Evolutionary conservation across 2,797 vertebrate genomes (phyloP), one percentile per base, ranked within the genome.

Genomic region (Alca torda): DNA sequence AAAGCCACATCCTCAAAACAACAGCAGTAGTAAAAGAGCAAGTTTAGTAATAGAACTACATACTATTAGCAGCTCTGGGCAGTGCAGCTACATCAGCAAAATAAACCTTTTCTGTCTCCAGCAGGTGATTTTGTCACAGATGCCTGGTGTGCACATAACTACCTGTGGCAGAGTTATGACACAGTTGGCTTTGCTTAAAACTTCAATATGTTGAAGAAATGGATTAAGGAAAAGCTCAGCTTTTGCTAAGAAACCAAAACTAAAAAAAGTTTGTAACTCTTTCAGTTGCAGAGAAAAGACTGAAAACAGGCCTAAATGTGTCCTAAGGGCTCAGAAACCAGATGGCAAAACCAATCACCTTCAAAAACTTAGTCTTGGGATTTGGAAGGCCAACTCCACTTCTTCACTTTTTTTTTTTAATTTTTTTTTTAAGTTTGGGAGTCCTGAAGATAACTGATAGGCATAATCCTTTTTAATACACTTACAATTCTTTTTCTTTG

Each of bases 121-220:
- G n/a, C 57, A 53, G 45, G 26, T 37, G 69, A 43, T 60, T 53
- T 39, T 51, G 61, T 39, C 63, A 41, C 31, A 41, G 46, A 4
- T 19, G 33, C 14, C 37, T 18, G 9, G 3, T 26, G 31, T 25
- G 37, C 37, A 8, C 4, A 0, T 9, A 67, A 9, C 11, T 23
- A 5, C 39, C 10, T 6, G 21, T 6, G 18, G 53, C 0, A 9
- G 16, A 46, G 28, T 23, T 43, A 16, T 0, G 16, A 21, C 11
- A 10, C 20, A 3, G 41, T 1, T n/a, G 19, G 11, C 16, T 89
- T 84, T 48, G 45, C 48, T 65, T 48, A 39, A 76, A 72, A 33
- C 21, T 39, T 50, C 11, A 17, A 0, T 21, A 4, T 37, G 9
- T 4, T 16, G 19, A 70, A 73, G 19, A 72, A 84, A 69, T 1